Percentiles rank a stretch among this genome's conserved stretches.
These are phyloP conservation scores for Cosmia pyralina DNA, from an alignment of 2,888 invertebrate genomes.

Conservation along the genomic window DNA sequence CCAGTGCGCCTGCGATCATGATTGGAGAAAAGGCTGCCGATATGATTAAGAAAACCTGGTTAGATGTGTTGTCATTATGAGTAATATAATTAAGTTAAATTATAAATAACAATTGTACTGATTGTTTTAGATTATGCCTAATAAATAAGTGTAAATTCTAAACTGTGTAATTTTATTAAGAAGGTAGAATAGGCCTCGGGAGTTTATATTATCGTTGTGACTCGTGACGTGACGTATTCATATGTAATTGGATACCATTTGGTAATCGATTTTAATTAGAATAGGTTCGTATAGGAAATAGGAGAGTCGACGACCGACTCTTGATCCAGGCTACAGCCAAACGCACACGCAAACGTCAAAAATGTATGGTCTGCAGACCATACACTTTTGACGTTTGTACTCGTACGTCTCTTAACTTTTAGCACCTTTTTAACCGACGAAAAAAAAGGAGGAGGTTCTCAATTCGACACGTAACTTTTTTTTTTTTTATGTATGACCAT, in stretches of 20 bases:
- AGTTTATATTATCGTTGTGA: not conserved
- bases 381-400: too few species aligned
- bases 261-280: too few species aligned
- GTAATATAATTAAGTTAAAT: constrained; percentile 34
- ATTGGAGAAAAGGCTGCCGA: constrained; percentile 94
- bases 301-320: not conserved
- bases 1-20: constrained; percentile 92
- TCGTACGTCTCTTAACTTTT: too few species aligned
- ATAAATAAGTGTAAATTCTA: constrained; percentile 25
- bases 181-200: too few species aligned
- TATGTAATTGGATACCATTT: not conserved
- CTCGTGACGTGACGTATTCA: not conserved
- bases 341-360: too few species aligned
- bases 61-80: constrained; percentile 69
- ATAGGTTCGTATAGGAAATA: constrained; percentile 2
- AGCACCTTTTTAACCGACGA: too few species aligned
- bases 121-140: constrained; percentile 35
- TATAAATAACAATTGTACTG: constrained; percentile 24
- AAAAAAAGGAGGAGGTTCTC: too few species aligned
- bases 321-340: not conserved
- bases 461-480: too few species aligned
- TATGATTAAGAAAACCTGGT: constrained; percentile 91
- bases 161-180: constrained; percentile 1
- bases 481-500: too few species aligned
- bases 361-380: too few species aligned